Evolutionary conservation across 2,888 invertebrate species (phyloP).

Genomic region (Oxycera nigricornis): DNA sequence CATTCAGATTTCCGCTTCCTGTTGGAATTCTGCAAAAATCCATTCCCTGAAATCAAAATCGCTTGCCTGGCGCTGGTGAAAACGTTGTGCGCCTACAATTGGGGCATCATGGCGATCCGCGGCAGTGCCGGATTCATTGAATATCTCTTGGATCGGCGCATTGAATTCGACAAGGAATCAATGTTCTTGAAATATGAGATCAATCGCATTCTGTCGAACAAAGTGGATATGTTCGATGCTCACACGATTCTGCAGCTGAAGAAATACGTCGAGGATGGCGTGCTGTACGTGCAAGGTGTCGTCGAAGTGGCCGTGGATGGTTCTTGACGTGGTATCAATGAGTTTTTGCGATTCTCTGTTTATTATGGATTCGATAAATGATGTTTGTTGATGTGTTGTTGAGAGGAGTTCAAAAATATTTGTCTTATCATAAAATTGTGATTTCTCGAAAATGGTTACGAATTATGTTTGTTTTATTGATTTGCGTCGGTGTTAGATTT

Average conservation of each 20-base stretch:
- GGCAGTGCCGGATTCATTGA: constrained; percentile 76
- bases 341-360: constrained; percentile 27
- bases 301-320: constrained; percentile 81
- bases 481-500: not conserved
- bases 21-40: constrained; percentile 71
- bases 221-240: constrained; percentile 67
- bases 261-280: constrained; percentile 78
- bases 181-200: constrained; percentile 74
- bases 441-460: not conserved
- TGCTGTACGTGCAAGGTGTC: constrained; percentile 74
- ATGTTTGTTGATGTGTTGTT: not conserved
- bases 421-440: not conserved
- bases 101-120: constrained; percentile 81
- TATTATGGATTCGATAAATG: constrained; percentile 34
- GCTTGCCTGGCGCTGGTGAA: constrained; percentile 73
- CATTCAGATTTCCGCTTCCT: constrained; percentile 70
- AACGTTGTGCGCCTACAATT: constrained; percentile 72
- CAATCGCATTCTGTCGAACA: constrained; percentile 68
- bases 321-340: constrained; percentile 46
- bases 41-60: constrained; percentile 79
- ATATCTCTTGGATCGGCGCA: constrained; percentile 77
- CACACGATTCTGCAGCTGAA: constrained; percentile 69
- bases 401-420: not conserved
- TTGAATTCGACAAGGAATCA: constrained; percentile 69
- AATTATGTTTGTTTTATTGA: not conserved